A percentile compares a stretch with the other conserved stretches of the same genome.
phyloP scores from a whole-genome alignment of 2,888 invertebrate genomes.

The Monoplex corrugatus region DNA sequence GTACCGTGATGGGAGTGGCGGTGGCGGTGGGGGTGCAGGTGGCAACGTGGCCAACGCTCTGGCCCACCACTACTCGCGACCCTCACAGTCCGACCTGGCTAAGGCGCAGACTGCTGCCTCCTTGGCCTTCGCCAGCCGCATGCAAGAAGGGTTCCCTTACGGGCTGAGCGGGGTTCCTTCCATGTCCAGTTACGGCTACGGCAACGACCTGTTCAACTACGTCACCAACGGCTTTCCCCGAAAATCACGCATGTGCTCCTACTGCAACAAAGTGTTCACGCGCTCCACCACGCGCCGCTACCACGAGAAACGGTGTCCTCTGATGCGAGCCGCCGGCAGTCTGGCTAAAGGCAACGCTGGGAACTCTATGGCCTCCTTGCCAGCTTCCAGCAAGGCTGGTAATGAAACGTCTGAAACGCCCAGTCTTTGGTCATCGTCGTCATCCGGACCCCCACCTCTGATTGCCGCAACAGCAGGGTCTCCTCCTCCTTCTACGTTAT shows the following conservation, averaged over 20 bases:
- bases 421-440: no score
- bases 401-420: not conserved
- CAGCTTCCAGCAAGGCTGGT: not conserved
- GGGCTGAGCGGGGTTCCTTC: constrained; percentile 70
- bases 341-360: constrained; percentile 58
- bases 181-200: constrained; percentile 41
- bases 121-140: constrained; percentile 48
- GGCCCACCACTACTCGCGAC: not conserved
- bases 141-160: constrained; percentile 68
- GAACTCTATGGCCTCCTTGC: no score
- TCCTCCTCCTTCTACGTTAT: constrained; percentile 9
- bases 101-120: constrained; percentile 36
- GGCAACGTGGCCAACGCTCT: constrained; percentile 44
- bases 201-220: constrained; percentile 74
- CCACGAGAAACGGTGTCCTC: constrained; percentile 77
- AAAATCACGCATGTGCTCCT: constrained; percentile 76
- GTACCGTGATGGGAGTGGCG: constrained; percentile 36
- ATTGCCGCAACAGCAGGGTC: not conserved
- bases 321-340: constrained; percentile 72
- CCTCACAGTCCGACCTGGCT: not conserved
- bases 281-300: constrained; percentile 77
- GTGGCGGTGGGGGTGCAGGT: constrained; percentile 36
- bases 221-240: constrained; percentile 76
- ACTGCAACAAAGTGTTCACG: constrained; percentile 76
- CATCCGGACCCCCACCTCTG: not conserved